Base-by-base conservation (phyloP, 2,888 invertebrate genomes). In the Fabriciana adippe region DNA sequence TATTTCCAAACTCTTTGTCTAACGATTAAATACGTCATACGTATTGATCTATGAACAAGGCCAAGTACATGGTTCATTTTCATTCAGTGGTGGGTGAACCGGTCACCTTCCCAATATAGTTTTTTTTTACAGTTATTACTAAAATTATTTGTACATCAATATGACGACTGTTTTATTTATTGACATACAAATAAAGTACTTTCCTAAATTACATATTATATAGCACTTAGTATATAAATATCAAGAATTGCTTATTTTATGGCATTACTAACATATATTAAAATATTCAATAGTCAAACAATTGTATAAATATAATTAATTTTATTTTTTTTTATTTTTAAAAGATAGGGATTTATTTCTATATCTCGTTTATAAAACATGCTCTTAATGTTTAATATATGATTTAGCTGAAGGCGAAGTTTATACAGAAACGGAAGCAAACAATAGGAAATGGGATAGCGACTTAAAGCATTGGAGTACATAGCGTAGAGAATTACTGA, bases 21-120 rank as follows among this genome's bases (percentile, higher is more conserved):
- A 35, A 61, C 47, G 48, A 26, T 48, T 31, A 5, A 6, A 41
- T 78, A 84, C 80, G 85, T 87, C 84, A 88, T 74, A 73, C 73
- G 79, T 86, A 89, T 89, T 83, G 89, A 91, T 85, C 84, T 80
- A 82, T 84, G 78, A 76, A 73, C 85, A 90, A 89, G 90, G 91
- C 85, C 84, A 87, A 84, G 81, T 72, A 69, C 68, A 73, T 47
- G 59, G 56, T 47, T 65, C 26, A 4, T 26, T 26, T 26, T 26
- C 26, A 26, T 26, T 26, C 45, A 59, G 53, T 48, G 59, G 56
- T 64, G 62, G 51, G 21, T 65, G 51, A 55, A 51, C 66, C 66
- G 48, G 59, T 59, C 61, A 61, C 61, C 61, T 61, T 53, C 21
- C 26, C 6, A 50, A n/a, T 13, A 26, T 26, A 3, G 47, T 31